Evolutionary conservation across 2,113 vertebrate genomes (phyloP).

Genomic region (Sebastes fasciatus): DNA sequence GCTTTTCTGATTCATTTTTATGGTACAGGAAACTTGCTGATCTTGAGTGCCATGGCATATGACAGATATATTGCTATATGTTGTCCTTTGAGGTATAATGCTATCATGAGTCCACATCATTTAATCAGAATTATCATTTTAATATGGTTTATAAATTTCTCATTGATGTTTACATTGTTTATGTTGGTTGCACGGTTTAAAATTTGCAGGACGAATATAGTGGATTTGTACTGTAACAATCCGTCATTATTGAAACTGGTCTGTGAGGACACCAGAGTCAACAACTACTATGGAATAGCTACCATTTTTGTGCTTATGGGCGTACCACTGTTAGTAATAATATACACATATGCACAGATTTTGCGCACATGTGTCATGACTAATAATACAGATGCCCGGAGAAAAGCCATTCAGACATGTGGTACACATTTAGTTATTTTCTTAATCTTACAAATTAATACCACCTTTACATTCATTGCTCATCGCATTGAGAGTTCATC

Average conservation of each 20-base stretch:
- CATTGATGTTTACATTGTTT: neutral
- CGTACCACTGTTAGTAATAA: conserved; percentile 35
- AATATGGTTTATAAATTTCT: too few relatives aligned
- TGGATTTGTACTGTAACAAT: conserved; percentile 78
- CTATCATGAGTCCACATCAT: too few relatives aligned
- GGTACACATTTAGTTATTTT: too few relatives aligned
- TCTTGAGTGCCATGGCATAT: too few relatives aligned
- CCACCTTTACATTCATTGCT: conserved; percentile 37
- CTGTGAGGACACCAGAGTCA: conserved; percentile 67
- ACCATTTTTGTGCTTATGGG: neutral
- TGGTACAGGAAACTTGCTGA: too few relatives aligned
- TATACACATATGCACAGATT: conserved; percentile 76
- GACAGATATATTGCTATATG: too few relatives aligned
- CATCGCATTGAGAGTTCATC: conserved; percentile 55
- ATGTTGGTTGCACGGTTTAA: conserved; percentile 30
- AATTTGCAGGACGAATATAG: conserved; percentile 67
- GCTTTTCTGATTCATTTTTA: too few relatives aligned
- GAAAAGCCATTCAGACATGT: too few relatives aligned
- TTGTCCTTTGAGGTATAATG: too few relatives aligned
- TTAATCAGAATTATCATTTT: too few relatives aligned
- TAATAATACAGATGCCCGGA: too few relatives aligned
- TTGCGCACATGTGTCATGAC: too few relatives aligned
- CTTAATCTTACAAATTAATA: conserved; percentile 68
- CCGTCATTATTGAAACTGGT: conserved; percentile 65
- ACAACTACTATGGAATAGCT: conserved; percentile 70